These are phyloP conservation scores for Gryon sp. DNA, from an alignment of 1,140 invertebrate genomes.

Conservation along the genomic window DNA sequence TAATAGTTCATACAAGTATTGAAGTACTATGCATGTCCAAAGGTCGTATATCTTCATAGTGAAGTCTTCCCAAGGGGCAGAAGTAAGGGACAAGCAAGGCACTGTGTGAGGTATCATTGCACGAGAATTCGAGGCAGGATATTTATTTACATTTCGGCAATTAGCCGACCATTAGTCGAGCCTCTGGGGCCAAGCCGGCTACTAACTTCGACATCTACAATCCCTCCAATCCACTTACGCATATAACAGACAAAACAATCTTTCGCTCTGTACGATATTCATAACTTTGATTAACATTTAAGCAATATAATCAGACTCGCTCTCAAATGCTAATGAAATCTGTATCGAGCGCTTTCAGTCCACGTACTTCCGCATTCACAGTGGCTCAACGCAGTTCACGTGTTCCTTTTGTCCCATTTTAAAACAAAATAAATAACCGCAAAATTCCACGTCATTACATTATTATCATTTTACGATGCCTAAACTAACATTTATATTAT, in stretches of 20 bases:
- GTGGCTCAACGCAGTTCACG: too few species aligned
- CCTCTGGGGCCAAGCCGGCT: slow-evolving; percentile 65
- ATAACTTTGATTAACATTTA: slow-evolving; percentile 36
- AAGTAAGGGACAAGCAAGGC: slow-evolving; percentile 44
- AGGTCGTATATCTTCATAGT: slow-evolving; percentile 77
- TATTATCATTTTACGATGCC: too few species aligned
- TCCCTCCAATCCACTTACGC: slow-evolving; percentile 51
- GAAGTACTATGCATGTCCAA: slow-evolving; percentile 76
- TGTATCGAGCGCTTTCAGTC: slow-evolving; percentile 9
- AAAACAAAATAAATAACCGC: too few species aligned
- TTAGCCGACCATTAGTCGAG: slow-evolving; percentile 76
- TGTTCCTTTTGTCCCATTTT: too few species aligned
- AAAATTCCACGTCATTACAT: too few species aligned
- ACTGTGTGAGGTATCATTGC: slow-evolving; percentile 44
- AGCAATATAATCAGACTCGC: neutral
- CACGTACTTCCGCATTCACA: neutral
- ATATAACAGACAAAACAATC: slow-evolving; percentile 56
- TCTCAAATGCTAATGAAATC: slow-evolving; percentile 15
- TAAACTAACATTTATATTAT: too few species aligned
- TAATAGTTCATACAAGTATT: slow-evolving; percentile 64
- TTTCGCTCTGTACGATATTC: slow-evolving; percentile 20
- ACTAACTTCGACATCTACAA: slow-evolving; percentile 48
- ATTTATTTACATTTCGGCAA: slow-evolving; percentile 79
- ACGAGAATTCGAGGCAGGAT: slow-evolving; percentile 71
- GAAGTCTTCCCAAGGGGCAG: slow-evolving; percentile 65